Evolutionary conservation across 2,113 vertebrate genomes (phyloP).

Genomic region (Corynorhinus townsendii): DNA sequence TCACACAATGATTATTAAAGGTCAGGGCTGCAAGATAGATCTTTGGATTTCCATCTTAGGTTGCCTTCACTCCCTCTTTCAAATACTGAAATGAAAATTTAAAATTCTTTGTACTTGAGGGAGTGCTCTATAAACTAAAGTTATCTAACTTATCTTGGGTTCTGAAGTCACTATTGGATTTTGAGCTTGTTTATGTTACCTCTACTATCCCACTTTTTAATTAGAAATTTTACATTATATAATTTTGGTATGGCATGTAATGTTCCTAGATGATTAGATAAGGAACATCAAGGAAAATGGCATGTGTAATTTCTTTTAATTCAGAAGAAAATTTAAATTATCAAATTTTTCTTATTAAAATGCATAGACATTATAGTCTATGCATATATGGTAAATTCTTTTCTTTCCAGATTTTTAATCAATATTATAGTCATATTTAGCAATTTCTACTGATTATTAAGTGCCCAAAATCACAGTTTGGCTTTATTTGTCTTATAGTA

Average conservation of each 20-base stretch:
- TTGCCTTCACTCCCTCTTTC: background rate
- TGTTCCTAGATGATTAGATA: background rate
- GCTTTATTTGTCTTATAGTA: background rate
- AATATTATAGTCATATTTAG: background rate
- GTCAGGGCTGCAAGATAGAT: background rate
- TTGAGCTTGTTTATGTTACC: background rate
- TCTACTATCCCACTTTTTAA: background rate
- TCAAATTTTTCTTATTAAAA: background rate
- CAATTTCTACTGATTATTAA: background rate
- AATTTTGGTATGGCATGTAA: background rate
- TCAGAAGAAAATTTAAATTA: constrained; percentile 7
- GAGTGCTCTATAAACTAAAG: background rate
- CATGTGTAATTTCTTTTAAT: background rate
- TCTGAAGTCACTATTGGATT: background rate
- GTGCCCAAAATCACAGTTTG: background rate
- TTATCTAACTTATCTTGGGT: background rate
- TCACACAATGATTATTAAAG: background rate
- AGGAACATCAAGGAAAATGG: background rate
- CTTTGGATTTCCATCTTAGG: background rate
- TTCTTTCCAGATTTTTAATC: background rate
- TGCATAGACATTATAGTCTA: background rate
- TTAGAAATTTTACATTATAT: background rate
- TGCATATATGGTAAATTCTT: background rate
- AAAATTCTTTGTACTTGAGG: background rate
- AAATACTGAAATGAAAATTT: background rate